Evolutionary conservation across 2,888 invertebrate species (phyloP).

Genomic region (Allophyes oxyacanthae): DNA sequence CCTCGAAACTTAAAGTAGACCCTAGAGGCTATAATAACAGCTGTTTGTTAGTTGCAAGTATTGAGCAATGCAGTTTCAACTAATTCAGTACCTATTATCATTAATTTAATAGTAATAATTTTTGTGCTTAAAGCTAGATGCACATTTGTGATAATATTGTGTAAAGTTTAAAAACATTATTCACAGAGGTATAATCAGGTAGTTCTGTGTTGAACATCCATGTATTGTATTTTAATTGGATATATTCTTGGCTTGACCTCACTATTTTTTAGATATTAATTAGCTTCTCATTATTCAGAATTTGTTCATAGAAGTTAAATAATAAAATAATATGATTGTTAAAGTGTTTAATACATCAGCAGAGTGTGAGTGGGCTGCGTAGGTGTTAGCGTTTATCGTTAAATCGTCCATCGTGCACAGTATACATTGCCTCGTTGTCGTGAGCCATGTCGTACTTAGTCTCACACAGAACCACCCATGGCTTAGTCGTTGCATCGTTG

Average conservation of each 20-base stretch:
- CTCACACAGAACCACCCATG: slow-evolving; percentile 81
- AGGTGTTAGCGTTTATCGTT: slow-evolving; percentile 70
- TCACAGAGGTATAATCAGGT: neutral
- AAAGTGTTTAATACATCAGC: slow-evolving; percentile 52
- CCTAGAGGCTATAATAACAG: slow-evolving; percentile 38
- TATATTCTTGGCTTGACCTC: slow-evolving; percentile 4
- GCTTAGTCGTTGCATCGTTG: slow-evolving; percentile 86
- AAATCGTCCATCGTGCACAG: slow-evolving; percentile 74
- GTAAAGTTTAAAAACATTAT: slow-evolving; percentile 13
- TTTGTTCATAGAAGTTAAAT: neutral
- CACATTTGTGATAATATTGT: no score
- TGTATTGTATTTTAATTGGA: neutral
- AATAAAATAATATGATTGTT: slow-evolving; percentile 6
- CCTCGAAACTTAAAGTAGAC: slow-evolving; percentile 43
- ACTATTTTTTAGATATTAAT: slow-evolving; percentile 1
- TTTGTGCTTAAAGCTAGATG: slow-evolving; percentile 25
- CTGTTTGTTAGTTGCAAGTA: slow-evolving; percentile 27
- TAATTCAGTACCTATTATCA: slow-evolving; percentile 22
- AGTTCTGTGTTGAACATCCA: no score
- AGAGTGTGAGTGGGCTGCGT: slow-evolving; percentile 70
- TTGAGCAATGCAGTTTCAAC: slow-evolving; percentile 41
- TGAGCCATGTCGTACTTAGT: slow-evolving; percentile 82
- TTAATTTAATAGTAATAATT: slow-evolving; percentile 17
- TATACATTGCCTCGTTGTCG: slow-evolving; percentile 79
- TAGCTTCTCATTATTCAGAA: slow-evolving; percentile 7